A percentile compares a stretch with the other conserved stretches of the same genome.
These are phyloP conservation scores for Meta bourneti DNA, from an alignment of 2,888 invertebrate species.

Conservation along the genomic window DNA sequence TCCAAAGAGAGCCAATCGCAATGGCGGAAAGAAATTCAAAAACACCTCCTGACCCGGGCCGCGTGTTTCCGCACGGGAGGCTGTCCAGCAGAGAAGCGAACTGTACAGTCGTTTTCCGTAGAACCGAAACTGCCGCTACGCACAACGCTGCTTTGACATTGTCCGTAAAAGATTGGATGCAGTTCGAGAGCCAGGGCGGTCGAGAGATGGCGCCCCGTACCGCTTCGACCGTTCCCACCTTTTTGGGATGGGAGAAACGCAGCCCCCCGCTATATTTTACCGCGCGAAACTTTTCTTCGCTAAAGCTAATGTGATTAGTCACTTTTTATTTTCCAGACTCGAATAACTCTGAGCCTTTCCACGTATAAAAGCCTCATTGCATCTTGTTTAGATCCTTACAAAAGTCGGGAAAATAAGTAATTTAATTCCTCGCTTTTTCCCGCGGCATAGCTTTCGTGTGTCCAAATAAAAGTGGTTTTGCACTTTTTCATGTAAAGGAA, in stretches of 20 bases:
- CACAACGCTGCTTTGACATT: conserved; percentile 62
- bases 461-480: not conserved
- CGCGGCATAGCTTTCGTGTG: not conserved
- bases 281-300: conserved; percentile 63
- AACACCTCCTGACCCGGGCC: not conserved
- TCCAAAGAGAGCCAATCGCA: not conserved
- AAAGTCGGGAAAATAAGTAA: not conserved
- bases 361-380: not conserved
- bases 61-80: not conserved
- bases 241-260: conserved; percentile 15
- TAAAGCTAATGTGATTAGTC: conserved; percentile 64
- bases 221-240: conserved; percentile 69
- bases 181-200: conserved; percentile 17
- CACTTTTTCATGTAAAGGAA: not conserved
- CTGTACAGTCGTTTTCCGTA: conserved; percentile 48
- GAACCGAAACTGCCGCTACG: conserved; percentile 68
- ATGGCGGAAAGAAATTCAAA: not conserved
- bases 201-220: conserved; percentile 63
- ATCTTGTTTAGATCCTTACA: not conserved
- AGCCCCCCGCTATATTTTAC: conserved; percentile 45
- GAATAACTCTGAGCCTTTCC: not conserved
- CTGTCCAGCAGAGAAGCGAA: conserved; percentile 34
- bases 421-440: not conserved
- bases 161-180: conserved; percentile 68
- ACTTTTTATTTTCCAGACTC: conserved; percentile 39